Conservation (phyloP, 2,113 vertebrate genomes). For the Callipepla californica region DNA sequence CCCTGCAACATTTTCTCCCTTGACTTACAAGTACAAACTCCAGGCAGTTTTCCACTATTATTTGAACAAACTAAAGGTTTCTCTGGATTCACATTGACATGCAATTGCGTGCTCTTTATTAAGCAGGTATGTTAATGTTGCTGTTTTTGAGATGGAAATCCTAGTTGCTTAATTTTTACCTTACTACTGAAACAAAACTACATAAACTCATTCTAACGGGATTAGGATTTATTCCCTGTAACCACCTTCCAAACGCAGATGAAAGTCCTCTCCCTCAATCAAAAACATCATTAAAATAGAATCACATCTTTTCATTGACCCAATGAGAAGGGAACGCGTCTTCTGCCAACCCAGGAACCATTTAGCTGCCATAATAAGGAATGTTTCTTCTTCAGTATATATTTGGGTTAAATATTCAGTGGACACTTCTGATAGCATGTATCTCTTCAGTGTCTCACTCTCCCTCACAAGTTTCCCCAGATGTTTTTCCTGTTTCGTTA, state of each 20-base stretch:
- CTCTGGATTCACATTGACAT: background rate
- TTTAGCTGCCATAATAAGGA: background rate
- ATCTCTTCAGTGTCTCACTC: background rate
- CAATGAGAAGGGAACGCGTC: background rate
- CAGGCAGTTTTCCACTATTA: background rate
- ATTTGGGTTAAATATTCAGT: background rate
- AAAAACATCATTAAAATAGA: background rate
- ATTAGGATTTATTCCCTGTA: background rate
- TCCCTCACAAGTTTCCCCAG: background rate
- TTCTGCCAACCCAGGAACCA: background rate
- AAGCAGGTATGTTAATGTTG: background rate
- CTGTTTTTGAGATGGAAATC: background rate
- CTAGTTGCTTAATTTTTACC: background rate
- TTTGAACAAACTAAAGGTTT: background rate
- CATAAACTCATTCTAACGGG: background rate
- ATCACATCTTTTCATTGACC: background rate
- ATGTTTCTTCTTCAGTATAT: rapidly evolving
- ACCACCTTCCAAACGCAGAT: background rate
- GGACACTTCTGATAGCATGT: background rate
- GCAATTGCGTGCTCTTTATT: background rate
- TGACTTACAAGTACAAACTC: background rate
- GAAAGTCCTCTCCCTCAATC: background rate
- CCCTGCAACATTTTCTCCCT: background rate
- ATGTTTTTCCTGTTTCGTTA: background rate
- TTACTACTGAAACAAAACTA: background rate